These are phyloP conservation scores for Lasioglossum pauxillum DNA, from an alignment of 2,888 invertebrate species.

Conservation along the genomic window DNA sequence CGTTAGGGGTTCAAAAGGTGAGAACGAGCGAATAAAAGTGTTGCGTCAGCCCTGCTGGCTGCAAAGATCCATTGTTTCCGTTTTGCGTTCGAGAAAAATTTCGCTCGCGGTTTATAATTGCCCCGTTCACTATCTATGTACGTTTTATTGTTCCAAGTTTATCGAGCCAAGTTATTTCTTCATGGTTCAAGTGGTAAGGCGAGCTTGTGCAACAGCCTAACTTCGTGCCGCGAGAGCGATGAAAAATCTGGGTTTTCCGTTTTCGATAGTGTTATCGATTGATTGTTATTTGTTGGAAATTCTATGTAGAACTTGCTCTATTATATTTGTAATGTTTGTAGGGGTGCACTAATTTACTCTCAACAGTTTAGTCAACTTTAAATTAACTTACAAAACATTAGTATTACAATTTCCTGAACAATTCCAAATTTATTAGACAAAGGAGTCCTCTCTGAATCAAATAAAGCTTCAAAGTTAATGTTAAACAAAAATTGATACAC, in stretches of 20 bases:
- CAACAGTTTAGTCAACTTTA: too few species aligned
- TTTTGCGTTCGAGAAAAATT: conserved; percentile 38
- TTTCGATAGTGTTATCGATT: background rate
- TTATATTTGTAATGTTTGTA: background rate
- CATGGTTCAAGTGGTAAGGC: conserved; percentile 46
- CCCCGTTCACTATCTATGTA: conserved; percentile 46
- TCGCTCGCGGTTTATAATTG: conserved; percentile 57
- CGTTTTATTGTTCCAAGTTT: conserved; percentile 50
- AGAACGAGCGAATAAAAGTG: conserved; percentile 41
- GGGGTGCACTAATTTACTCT: too few species aligned
- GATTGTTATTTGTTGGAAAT: background rate
- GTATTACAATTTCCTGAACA: background rate
- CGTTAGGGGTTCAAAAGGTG: conserved; percentile 49
- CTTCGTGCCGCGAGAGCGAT: background rate
- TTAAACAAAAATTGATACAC: too few species aligned
- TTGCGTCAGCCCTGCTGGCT: conserved; percentile 48
- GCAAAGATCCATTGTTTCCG: conserved; percentile 62
- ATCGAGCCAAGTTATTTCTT: conserved; percentile 47
- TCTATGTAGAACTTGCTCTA: background rate
- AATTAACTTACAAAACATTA: too few species aligned
- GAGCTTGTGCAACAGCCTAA: conserved; percentile 29
- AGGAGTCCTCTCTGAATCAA: background rate
- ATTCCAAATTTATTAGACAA: background rate
- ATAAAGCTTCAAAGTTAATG: too few species aligned
- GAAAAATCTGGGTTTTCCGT: background rate